Base-by-base conservation (phyloP, 2,797 vertebrate genomes). In the Adrianichthys oophorus region DNA sequence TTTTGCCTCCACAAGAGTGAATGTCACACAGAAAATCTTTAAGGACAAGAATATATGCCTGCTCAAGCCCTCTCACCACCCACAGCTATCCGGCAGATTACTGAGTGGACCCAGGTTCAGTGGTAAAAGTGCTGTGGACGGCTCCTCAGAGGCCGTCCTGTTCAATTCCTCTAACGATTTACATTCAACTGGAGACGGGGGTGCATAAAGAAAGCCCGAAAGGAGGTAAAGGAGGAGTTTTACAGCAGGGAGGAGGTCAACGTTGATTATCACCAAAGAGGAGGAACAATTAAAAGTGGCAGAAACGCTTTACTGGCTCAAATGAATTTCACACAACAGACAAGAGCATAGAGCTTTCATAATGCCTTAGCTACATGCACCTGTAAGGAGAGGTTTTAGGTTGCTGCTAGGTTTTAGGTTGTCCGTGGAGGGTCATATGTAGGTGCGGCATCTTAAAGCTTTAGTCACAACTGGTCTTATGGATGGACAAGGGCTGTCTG, bases 91-190 rank as follows among this genome's bases (percentile, higher is more conserved):
- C 48, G 50, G 51, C 75, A 77, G 59, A 82, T 57, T 65, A 72
- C 79, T 79, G 81, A 82, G 59, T 57, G 48, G 48, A 65, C 66
- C 61, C 62, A 46, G 62, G 75, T 73, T 80, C 49, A 59, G 7
- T 46, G 21, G 49, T 61, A 21, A 74, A 87, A 86, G 56, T 64
- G 78, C 76, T 78, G 69, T 29, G 65, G 72, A 79, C 42, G 82
- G 74, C 70, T 82, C 83, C 80, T 72, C 32, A 0, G 80, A 79
- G 75, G 80, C 64, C 42, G 2, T 40, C 37, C 8, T 24, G 50
- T 46, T 72, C 60, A 50, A 46, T 65, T 58, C 60, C 66, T 60
- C 62, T 67, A 68, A 84, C 75, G 66, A 79, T 78, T 56, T 51
- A 56, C 57, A 52, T 65, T 72, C 68, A 65, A 49, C 71, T 63